Evolutionary conservation across 2,113 vertebrate species (phyloP).

Genomic region (Dipodomys spectabilis): DNA sequence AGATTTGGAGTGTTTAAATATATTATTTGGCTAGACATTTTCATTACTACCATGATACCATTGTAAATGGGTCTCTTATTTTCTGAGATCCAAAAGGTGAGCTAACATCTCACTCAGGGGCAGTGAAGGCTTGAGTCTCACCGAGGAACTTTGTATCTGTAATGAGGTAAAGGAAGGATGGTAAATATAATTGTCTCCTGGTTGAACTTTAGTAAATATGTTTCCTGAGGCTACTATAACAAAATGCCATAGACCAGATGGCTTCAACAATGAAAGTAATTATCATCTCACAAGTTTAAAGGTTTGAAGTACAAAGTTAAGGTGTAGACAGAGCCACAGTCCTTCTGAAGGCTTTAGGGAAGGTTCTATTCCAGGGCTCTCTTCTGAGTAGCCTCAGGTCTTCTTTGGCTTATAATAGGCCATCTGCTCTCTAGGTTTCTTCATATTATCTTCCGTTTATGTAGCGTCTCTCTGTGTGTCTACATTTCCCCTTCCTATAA

Average conservation of each 20-base stretch:
- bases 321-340: rapidly evolving
- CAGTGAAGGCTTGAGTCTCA: neutral
- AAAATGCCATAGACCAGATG: neutral
- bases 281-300: neutral
- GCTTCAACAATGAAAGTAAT: neutral
- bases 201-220: neutral
- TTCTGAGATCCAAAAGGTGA: neutral
- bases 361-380: neutral
- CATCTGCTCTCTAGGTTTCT: neutral
- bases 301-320: neutral
- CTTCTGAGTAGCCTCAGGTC: too few relatives aligned
- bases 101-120: neutral
- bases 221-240: neutral
- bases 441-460: neutral
- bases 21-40: neutral
- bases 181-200: neutral
- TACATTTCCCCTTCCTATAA: neutral
- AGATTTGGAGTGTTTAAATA: neutral
- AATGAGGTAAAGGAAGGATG: neutral
- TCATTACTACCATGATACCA: neutral
- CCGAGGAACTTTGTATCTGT: neutral
- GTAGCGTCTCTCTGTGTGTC: neutral
- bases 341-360: neutral
- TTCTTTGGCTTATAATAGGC: neutral
- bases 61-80: neutral